Evolutionary conservation across 2,113 vertebrate genomes (phyloP).

Genomic region (Caloenas nicobarica): DNA sequence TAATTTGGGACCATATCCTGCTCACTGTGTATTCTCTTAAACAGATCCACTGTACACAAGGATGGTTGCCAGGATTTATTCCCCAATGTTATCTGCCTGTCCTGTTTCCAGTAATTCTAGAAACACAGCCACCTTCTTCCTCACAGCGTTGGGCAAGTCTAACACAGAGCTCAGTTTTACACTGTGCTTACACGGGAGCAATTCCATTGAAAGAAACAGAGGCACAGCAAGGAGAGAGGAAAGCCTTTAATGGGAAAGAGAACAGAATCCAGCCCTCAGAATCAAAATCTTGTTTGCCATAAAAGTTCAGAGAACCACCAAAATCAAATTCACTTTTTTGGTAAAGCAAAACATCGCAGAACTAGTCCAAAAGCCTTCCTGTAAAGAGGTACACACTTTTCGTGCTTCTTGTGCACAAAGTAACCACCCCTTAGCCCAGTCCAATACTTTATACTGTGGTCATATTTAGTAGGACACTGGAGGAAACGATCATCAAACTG

Average conservation of each 20-base stretch:
- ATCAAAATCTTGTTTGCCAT: neutral
- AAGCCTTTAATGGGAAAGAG: neutral
- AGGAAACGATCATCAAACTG: neutral
- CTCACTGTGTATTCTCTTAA: neutral
- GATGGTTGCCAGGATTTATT: neutral
- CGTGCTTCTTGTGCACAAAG: slow-evolving; percentile 31
- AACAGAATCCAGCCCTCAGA: neutral
- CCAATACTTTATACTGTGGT: neutral
- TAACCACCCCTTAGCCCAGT: neutral
- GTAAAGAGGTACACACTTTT: neutral
- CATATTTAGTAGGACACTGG: neutral
- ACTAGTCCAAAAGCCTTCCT: slow-evolving; percentile 41
- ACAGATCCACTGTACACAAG: neutral
- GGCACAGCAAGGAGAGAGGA: neutral
- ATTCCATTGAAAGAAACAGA: neutral
- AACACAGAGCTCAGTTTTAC: neutral
- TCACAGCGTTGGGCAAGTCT: neutral
- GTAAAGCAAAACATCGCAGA: slow-evolving; percentile 41
- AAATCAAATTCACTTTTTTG: slow-evolving; percentile 19
- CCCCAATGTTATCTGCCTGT: neutral
- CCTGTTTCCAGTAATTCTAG: neutral
- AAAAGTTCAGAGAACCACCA: neutral
- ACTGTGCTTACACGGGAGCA: rapidly evolving
- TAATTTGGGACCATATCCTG: neutral
- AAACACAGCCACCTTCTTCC: neutral